Percentiles rank a stretch among this genome's conserved stretches.
Conservation (phyloP, 2,113 vertebrate species). For the Hippocampus zosterae region DNA sequence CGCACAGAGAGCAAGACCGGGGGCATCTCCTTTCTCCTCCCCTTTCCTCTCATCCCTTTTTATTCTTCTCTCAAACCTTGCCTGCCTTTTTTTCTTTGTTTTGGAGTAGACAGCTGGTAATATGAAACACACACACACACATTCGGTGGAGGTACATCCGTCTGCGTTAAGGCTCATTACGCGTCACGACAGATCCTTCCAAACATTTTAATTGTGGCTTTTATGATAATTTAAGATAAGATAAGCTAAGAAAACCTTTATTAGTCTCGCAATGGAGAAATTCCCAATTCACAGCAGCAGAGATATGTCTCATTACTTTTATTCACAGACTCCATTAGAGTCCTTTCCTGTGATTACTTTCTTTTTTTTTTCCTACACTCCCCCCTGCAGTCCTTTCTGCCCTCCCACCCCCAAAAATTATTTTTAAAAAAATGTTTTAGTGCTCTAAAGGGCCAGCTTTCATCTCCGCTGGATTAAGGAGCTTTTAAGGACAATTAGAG, state of each 20-base stretch:
- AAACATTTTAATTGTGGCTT: constrained; percentile 8
- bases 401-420: too few relatives aligned
- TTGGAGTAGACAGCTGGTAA: not conserved
- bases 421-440: not conserved
- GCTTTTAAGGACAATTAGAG: constrained; percentile 1
- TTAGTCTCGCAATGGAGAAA: too few relatives aligned
- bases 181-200: not conserved
- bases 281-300: too few relatives aligned
- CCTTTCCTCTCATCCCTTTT: not conserved
- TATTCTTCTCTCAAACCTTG: not conserved
- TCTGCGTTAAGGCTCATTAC: not conserved
- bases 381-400: not conserved
- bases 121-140: not conserved
- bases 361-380: not conserved
- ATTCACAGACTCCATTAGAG: constrained; percentile 5
- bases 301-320: constrained; percentile 2
- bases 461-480: not conserved
- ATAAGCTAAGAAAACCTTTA: too few relatives aligned
- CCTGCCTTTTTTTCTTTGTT: not conserved
- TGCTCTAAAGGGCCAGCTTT: not conserved
- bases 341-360: not conserved
- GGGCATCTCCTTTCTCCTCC: not conserved
- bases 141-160: not conserved
- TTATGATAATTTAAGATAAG: constrained; percentile 7
- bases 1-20: too few relatives aligned